Evolutionary conservation across 2,797 vertebrate genomes (phyloP), one percentile per base, ranked within the genome.

Genomic region (Sparidentex hasta): DNA sequence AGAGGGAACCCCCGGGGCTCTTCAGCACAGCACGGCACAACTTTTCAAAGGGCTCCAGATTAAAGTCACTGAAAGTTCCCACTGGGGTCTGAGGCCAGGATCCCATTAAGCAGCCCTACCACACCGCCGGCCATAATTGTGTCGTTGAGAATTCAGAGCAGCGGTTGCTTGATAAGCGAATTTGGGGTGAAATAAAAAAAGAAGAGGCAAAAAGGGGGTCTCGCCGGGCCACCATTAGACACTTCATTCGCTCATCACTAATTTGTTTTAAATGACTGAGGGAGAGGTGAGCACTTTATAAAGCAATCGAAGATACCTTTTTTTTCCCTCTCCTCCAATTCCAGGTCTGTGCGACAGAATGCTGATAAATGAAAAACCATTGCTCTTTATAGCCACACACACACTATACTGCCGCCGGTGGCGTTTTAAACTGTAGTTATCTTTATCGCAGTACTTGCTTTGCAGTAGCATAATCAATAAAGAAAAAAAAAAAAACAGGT

Each of bases 31-130:
- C 92, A 90, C 88, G 78, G 90, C 89, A 93, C 94, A 94, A 95
- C 92, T 94, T 95, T 95, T 95, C 93, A 94, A 95, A 95, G 92
- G 92, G 93, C 90, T 94, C 90, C 92, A 94, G 94, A 95, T 95
- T 95, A 95, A 95, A 95, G 95, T 94, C 94, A 92, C 90, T 92
- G 93, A 94, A 95, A 95, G 94, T 95, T 95, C 93, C 93, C 94
- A 95, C 90, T 91, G 92, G 93, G 93, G 93, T 94, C 92, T 94
- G 93, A 93, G 94, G 94, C 94, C 94, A 93, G 92, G 94, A 94
- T 94, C 94, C 94, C 93, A 94, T 95, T 95, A 95, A 95, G 94
- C 93, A 94, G 91, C 91, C 91, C 92, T 86, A 91, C 92, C 93
- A 90, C 92, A 94, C 94, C 94, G 93, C 91, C 84, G 92, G 94